Evolutionary conservation across 2,888 invertebrate genomes (phyloP), one percentile per base, ranked within the genome.

Genomic region (Glomeris marginata): DNA sequence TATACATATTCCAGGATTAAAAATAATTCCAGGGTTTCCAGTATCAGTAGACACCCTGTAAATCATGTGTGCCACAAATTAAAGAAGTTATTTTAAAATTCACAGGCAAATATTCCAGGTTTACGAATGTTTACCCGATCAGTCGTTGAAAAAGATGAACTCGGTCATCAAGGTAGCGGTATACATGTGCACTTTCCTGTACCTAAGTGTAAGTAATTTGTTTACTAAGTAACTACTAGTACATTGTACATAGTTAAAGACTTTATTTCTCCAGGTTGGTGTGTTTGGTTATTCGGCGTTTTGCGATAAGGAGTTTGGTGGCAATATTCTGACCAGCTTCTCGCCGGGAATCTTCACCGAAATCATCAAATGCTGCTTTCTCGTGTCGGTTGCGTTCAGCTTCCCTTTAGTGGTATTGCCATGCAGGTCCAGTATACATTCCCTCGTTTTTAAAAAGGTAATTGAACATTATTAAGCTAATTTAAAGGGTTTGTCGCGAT

Each of bases 351-450:
- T 64, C 6, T 56, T 82, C 36, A 87, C 84, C 58, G 88, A 94
- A 68, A 74, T 84, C 51, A 87, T 95, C 61, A 94, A 94, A 73
- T 74, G 94, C 55, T 90, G 92, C 22, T 97, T 97, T 71, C 84
- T 95, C 8, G 72, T 94, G 60, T 92, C 94, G 1, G 78, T 97
- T 33, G 92, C 92, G 15, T 86, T 92, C 65, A 94, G 94, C 63
- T 95, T 97, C 70, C 97, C 97, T 1, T 74, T 98, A 56, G 87
- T 92, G 59, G 86, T 97, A 65, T 95, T 95, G 68, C 97, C 97
- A 0, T 94, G 94, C 63, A 73, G 97, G 52, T 87, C 87, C 11
- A 91, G 92, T 63, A 72, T 97, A 21, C 85, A 91, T 70, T 95
- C 92, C 0, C 75, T 97, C 51, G 69, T 94, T 5, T 92, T 84